Conservation (phyloP, 2,888 invertebrate species). For the Euzetes globulus region DNA sequence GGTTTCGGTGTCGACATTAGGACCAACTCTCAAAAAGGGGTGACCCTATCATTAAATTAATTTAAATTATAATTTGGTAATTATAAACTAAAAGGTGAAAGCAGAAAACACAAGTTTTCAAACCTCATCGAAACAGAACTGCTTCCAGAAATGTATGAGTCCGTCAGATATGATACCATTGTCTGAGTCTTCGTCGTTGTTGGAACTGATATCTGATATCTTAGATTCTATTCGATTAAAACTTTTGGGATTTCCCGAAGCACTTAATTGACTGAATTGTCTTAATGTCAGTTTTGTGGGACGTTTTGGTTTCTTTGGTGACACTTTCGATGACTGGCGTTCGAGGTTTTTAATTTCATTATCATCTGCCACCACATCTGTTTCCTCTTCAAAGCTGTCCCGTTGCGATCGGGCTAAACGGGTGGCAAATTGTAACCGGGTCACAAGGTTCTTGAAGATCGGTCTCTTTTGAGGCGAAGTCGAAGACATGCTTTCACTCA, state of each 20-base stretch:
- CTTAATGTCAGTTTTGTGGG: constrained; percentile 14
- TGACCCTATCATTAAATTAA: constrained; percentile 39
- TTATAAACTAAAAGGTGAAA: neutral
- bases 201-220: neutral
- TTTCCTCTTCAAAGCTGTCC: constrained; percentile 15
- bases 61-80: neutral
- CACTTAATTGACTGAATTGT: constrained; percentile 11
- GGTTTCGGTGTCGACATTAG: constrained; percentile 39
- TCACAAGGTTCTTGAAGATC: neutral
- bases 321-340: neutral
- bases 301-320: neutral
- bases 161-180: constrained; percentile 23
- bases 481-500: neutral
- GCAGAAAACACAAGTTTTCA: neutral
- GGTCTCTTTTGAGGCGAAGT: neutral
- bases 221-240: neutral
- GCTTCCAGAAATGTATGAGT: constrained; percentile 29
- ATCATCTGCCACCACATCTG: constrained; percentile 21
- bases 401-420: neutral
- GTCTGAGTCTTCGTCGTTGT: neutral
- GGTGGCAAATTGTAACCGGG: neutral
- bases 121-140: constrained; percentile 31
- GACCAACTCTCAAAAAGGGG: constrained; percentile 38
- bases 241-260: neutral
- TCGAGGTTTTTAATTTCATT: neutral